These are phyloP conservation scores for Graptemys geographica DNA, from an alignment of 2,797 vertebrate species.

Conservation along the genomic window DNA sequence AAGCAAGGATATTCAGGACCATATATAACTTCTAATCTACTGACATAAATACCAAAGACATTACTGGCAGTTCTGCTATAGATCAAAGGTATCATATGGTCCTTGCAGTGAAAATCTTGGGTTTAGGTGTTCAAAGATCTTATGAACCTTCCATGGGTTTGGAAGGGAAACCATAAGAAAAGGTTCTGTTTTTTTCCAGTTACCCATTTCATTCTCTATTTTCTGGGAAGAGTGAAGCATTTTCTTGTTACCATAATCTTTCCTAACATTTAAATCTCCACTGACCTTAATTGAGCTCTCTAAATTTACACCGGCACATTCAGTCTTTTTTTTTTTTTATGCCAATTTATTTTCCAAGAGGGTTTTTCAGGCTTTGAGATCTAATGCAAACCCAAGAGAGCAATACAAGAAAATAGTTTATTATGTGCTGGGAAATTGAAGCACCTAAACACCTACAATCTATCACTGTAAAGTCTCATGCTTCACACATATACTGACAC, in stretches of 20 bases:
- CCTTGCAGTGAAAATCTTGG: background rate
- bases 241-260: background rate
- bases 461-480: background rate
- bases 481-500: background rate
- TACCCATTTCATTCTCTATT: background rate
- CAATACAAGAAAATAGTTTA: background rate
- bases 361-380: background rate
- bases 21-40: background rate
- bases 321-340: background rate
- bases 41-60: background rate
- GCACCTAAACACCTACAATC: background rate
- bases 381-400: slow-evolving; percentile 7
- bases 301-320: background rate
- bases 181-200: background rate
- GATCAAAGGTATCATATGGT: background rate
- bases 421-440: background rate
- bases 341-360: background rate
- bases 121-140: background rate
- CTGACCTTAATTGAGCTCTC: slow-evolving; percentile 38
- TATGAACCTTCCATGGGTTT: background rate
- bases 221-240: background rate
- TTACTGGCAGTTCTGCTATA: background rate
- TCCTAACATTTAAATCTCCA: slow-evolving; percentile 25
- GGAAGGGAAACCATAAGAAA: background rate
- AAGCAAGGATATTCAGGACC: background rate